These are phyloP conservation scores for Epizoanthus rinbou DNA, from an alignment of 92 coral and sea anemone species.

Conservation along the genomic window DNA sequence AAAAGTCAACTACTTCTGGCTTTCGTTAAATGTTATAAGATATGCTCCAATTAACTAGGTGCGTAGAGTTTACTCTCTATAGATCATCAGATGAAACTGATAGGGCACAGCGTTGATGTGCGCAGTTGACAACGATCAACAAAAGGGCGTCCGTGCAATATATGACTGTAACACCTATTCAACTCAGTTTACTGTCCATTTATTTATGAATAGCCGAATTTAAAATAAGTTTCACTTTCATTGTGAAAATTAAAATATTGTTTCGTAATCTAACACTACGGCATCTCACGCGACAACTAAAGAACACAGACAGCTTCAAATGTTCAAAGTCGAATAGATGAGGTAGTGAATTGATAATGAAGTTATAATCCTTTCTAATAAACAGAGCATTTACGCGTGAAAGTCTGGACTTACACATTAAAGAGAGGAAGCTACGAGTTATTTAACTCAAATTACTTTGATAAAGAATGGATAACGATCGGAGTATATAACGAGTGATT, in stretches of 20 bases:
- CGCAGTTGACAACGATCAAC: not conserved
- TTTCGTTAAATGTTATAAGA: not conserved
- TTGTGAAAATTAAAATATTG: conserved; percentile 4
- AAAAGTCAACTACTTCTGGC: not conserved
- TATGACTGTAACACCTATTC: not conserved
- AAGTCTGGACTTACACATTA: not conserved
- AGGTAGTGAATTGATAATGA: no score
- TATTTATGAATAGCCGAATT: conserved; percentile 5
- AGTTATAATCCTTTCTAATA: not conserved
- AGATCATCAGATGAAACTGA: not conserved
- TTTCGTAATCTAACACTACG: not conserved
- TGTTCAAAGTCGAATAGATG: not conserved
- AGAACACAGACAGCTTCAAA: not conserved
- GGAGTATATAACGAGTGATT: not conserved
- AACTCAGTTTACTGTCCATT: not conserved
- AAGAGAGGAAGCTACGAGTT: not conserved
- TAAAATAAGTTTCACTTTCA: not conserved
- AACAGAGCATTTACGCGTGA: not conserved
- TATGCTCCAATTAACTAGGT: not conserved
- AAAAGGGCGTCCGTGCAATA: not conserved
- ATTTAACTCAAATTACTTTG: not conserved
- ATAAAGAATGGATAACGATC: conserved; percentile 9
- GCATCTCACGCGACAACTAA: not conserved
- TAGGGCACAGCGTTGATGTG: not conserved
- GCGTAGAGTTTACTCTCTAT: not conserved